These are phyloP conservation scores for Labrus mixtus DNA, from an alignment of 2,113 vertebrate genomes.

Conservation along the genomic window DNA sequence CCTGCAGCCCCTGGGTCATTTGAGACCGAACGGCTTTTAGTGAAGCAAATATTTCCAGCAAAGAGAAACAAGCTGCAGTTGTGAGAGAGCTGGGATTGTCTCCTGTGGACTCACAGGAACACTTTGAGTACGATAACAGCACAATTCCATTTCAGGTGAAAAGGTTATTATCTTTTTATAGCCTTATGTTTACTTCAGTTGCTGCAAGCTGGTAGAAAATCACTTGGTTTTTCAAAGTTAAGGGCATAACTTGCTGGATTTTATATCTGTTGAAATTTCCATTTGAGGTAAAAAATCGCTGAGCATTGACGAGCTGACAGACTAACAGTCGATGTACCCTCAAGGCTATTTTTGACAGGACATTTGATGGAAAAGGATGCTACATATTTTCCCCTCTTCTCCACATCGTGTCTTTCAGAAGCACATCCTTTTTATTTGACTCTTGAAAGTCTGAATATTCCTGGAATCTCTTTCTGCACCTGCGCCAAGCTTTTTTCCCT, in stretches of 20 bases:
- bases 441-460: slow-evolving; percentile 7
- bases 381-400: neutral
- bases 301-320: slow-evolving; percentile 6
- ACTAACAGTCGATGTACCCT: slow-evolving; percentile 34
- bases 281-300: slow-evolving; percentile 14
- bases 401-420: slow-evolving; percentile 1
- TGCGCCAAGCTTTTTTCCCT: slow-evolving; percentile 37
- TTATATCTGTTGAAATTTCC: neutral
- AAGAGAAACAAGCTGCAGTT: slow-evolving; percentile 15
- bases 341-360: slow-evolving; percentile 32
- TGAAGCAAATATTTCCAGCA: neutral
- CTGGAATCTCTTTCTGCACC: slow-evolving; percentile 27
- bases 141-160: slow-evolving; percentile 15
- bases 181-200: neutral
- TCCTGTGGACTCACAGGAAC: slow-evolving; percentile 5
- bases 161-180: slow-evolving; percentile 8
- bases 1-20: neutral
- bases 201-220: neutral
- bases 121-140: slow-evolving; percentile 9
- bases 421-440: slow-evolving; percentile 10
- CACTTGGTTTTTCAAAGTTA: slow-evolving; percentile 4
- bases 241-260: neutral
- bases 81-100: slow-evolving; percentile 21
- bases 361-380: slow-evolving; percentile 9
- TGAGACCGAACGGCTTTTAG: neutral